Conservation (phyloP, 2,888 invertebrate genomes). For the Teinopalpus imperialis region DNA sequence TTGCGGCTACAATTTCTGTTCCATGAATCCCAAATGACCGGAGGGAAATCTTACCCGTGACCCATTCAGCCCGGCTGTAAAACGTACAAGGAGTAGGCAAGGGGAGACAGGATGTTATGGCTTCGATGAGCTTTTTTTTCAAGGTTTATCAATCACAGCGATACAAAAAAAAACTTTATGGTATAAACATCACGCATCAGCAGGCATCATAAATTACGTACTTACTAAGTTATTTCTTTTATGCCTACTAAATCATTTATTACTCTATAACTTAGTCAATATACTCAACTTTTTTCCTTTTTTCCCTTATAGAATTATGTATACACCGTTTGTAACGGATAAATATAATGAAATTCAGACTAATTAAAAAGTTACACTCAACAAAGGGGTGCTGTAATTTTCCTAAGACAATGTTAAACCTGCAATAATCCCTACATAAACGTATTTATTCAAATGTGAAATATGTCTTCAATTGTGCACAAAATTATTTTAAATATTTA, state of each 20-base stretch:
- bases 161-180: conserved; percentile 26
- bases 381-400: conserved; percentile 8
- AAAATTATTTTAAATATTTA: no score
- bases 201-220: conserved; percentile 8
- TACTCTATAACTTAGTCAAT: conserved; percentile 7
- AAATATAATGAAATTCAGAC: conserved; percentile 17
- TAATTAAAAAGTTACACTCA: conserved; percentile 17
- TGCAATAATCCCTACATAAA: conserved; percentile 10
- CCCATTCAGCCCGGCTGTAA: conserved; percentile 69
- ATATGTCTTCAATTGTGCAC: background rate
- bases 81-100: conserved; percentile 43
- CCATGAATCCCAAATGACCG: conserved; percentile 82
- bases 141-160: conserved; percentile 13
- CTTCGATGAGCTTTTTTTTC: conserved; percentile 35
- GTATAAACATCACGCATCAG: conserved; percentile 7
- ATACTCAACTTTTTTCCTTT: conserved; percentile 8
- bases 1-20: conserved; percentile 77
- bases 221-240: conserved; percentile 11
- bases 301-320: conserved; percentile 6
- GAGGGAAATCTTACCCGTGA: conserved; percentile 81
- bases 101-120: conserved; percentile 35
- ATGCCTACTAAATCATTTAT: conserved; percentile 15
- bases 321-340: conserved; percentile 7
- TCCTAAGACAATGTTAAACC: background rate
- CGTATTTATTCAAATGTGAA: conserved; percentile 4